Evolutionary conservation across 2,888 invertebrate species (phyloP).

Genomic region (Oxyteleia sp.): DNA sequence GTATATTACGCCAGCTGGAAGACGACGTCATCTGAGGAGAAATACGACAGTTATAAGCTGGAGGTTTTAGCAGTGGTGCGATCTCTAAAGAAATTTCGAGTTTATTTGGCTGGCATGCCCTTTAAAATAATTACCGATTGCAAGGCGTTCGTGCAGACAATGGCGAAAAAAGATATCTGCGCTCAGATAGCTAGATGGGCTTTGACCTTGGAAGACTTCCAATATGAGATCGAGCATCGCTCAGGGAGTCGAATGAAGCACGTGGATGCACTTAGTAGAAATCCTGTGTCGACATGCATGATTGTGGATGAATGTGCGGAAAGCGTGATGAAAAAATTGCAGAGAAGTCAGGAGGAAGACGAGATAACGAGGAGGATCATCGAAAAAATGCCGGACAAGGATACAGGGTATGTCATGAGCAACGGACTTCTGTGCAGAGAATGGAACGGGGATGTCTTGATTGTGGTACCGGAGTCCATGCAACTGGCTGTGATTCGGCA

Average conservation of each 20-base stretch:
- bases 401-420: slow-evolving; percentile 60
- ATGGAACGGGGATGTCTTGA: slow-evolving; percentile 57
- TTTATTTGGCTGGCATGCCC: slow-evolving; percentile 30
- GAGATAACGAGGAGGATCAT: background rate
- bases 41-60: slow-evolving; percentile 50
- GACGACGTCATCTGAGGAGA: slow-evolving; percentile 16
- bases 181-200: slow-evolving; percentile 58
- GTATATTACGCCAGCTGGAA: slow-evolving; percentile 42
- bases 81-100: slow-evolving; percentile 31
- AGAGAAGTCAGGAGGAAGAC: slow-evolving; percentile 24
- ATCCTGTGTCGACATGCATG: slow-evolving; percentile 8
- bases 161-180: slow-evolving; percentile 43
- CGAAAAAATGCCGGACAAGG: slow-evolving; percentile 52
- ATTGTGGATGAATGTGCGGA: background rate
- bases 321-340: background rate
- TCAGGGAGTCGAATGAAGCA: slow-evolving; percentile 47
- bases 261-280: slow-evolving; percentile 57
- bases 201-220: slow-evolving; percentile 50
- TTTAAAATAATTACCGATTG: slow-evolving; percentile 37
- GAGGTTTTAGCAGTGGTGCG: slow-evolving; percentile 48
- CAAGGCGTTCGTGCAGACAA: slow-evolving; percentile 31
- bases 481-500: no score
- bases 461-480: no score
- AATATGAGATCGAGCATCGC: slow-evolving; percentile 49
- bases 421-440: slow-evolving; percentile 10